Conservation (phyloP, 2,888 invertebrate genomes). For the Hydriomena furcata region DNA sequence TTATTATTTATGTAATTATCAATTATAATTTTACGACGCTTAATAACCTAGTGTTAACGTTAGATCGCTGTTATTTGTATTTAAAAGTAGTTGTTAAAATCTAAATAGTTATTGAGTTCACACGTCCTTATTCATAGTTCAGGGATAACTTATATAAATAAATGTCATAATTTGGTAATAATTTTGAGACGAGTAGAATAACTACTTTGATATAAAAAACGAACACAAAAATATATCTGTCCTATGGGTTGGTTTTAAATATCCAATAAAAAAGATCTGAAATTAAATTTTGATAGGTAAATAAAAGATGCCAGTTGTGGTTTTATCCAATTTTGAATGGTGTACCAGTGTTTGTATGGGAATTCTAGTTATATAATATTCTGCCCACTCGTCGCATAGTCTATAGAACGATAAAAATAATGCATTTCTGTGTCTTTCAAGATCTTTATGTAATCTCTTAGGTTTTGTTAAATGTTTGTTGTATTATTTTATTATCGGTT, state of each 20-base stretch:
- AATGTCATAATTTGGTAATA: too few relatives aligned
- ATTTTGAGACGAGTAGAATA: too few relatives aligned
- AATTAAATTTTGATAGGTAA: not conserved
- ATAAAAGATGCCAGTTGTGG: too few relatives aligned
- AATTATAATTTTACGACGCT: conserved; percentile 50
- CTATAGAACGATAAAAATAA: conserved; percentile 19
- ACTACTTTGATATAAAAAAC: too few relatives aligned
- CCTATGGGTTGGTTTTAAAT: too few relatives aligned
- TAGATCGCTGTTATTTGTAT: conserved; percentile 50
- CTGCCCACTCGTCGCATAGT: conserved; percentile 6
- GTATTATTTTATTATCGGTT: conserved; percentile 38
- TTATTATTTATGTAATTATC: conserved; percentile 40
- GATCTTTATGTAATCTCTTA: conserved; percentile 46
- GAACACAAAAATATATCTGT: too few relatives aligned
- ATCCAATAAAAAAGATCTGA: not conserved
- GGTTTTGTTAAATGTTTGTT: conserved; percentile 38
- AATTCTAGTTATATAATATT: conserved; percentile 4
- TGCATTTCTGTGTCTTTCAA: conserved; percentile 49
- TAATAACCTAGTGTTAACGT: conserved; percentile 46
- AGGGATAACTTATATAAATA: conserved; percentile 10
- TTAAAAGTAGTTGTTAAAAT: conserved; percentile 44
- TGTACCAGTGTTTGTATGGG: not conserved
- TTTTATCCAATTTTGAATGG: conserved; percentile 2
- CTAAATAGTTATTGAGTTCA: conserved; percentile 37
- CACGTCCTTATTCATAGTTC: conserved; percentile 32